Evolutionary conservation across 2,113 vertebrate species (phyloP), one percentile per base, ranked within the genome.

Genomic region (Oreochromis tanganicae): DNA sequence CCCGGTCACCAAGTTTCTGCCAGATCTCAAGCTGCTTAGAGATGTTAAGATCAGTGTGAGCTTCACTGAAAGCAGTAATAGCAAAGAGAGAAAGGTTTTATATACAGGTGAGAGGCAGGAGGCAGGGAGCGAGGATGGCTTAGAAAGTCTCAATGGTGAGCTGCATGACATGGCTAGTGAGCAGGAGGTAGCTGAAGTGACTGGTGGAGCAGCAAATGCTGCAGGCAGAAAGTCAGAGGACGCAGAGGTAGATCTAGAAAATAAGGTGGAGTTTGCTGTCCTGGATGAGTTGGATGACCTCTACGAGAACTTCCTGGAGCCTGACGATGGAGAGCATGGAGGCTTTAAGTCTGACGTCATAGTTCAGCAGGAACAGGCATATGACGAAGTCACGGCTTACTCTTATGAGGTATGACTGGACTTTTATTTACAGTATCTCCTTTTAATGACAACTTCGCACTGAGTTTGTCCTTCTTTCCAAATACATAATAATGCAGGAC

Each of bases 231-330:
- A 96, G 90, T 96, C 96, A 81, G 97, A 97, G 87, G 98, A 98
- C 81, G 93, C 95, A 83, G 98, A 99, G 92, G 90, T 93, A 93
- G 98, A 98, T 92, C 94, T 97, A 94, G 99, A 99, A 96, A 99
- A 98, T 94, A 98, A 98, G 97, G 99, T 99, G 93, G 99, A 99
- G 92, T 99, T 98, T 88, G 98, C 98, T 54, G 99, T 99, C 92
- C 96, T 99, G 95, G 99, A 99, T 96, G 98, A 99, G 94, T 96
- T 99, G 96, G 98, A 98, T 94, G 98, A 99, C 93, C 97, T 98
- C 96, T 98, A 97, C 80, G 98, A 99, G 94, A 99, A 98, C 97
- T 97, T 99, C 95, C 96, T 99, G 97, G 97, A 99, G 95, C 96
- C 96, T 84, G 98, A 96, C 24, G 94, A 98, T 88, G 97, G 97